A percentile compares a stretch with the other conserved stretches of the same genome.
phyloP scores from a whole-genome alignment of 2,888 invertebrate species.

The Hypsopygia costalis region DNA sequence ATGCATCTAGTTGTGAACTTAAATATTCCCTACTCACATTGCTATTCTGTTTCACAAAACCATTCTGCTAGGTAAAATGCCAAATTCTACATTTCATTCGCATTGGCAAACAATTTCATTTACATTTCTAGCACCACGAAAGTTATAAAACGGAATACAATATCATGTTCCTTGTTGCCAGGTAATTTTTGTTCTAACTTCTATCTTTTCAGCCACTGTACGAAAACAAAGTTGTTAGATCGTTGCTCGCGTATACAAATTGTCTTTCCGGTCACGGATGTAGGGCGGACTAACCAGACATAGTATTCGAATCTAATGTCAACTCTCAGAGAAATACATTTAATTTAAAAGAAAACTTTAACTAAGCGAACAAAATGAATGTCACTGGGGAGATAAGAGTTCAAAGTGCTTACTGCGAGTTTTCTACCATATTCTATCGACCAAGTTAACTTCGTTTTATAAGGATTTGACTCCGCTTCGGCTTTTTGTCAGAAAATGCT shows the following conservation, averaged over 20 bases:
- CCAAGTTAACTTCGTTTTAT: too few species aligned
- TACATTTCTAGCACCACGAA: not conserved
- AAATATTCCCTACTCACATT: too few species aligned
- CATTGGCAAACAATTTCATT: too few species aligned
- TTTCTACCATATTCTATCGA: too few species aligned
- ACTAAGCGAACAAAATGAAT: slow-evolving; percentile 2
- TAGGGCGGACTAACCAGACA: slow-evolving; percentile 7
- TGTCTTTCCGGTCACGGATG: slow-evolving; percentile 10
- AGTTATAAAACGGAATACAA: slow-evolving; percentile 2
- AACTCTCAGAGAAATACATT: slow-evolving; percentile 4
- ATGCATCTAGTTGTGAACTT: too few species aligned
- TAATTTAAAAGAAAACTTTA: slow-evolving; percentile 6
- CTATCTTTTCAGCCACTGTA: slow-evolving; percentile 3
- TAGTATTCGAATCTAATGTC: slow-evolving; percentile 6
- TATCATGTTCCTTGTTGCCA: not conserved
- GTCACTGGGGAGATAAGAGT: slow-evolving; percentile 2
- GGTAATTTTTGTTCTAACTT: slow-evolving; percentile 9
- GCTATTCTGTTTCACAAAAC: too few species aligned
- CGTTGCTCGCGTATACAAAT: slow-evolving; percentile 2
- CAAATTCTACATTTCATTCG: too few species aligned
- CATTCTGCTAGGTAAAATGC: too few species aligned
- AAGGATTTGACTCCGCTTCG: too few species aligned
- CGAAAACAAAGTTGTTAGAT: slow-evolving; percentile 12
- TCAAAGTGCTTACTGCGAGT: too few species aligned
- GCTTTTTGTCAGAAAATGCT: too few species aligned